Percentiles rank a stretch among this genome's conserved stretches.
phyloP scores from a whole-genome alignment of 2,888 invertebrate genomes.

The Esperia sulphurella region DNA sequence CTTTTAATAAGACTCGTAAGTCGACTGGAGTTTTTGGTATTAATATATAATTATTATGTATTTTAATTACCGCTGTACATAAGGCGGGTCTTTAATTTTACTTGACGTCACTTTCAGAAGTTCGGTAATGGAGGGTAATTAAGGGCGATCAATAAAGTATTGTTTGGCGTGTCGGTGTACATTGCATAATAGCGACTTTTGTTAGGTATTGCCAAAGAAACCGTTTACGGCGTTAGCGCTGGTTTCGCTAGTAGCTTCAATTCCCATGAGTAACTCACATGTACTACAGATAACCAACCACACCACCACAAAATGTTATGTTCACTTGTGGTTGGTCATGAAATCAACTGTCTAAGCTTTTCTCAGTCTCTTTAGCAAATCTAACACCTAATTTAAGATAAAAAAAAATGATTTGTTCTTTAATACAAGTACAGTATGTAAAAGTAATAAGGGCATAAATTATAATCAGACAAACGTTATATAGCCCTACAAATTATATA shows the following conservation, averaged over 20 bases:
- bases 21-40: constrained; percentile 21
- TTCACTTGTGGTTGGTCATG: too few relatives aligned
- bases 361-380: too few relatives aligned
- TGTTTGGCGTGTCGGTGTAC: constrained; percentile 26
- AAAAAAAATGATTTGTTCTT: too few relatives aligned
- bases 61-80: constrained; percentile 14
- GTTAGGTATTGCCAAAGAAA: constrained; percentile 30
- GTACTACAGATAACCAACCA: too few relatives aligned
- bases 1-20: constrained; percentile 24
- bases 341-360: too few relatives aligned
- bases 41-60: constrained; percentile 13
- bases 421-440: too few relatives aligned
- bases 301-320: too few relatives aligned
- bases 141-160: constrained; percentile 25
- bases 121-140: constrained; percentile 14
- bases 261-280: background rate
- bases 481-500: too few relatives aligned
- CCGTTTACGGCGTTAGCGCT: background rate
- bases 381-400: too few relatives aligned
- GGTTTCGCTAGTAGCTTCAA: background rate
- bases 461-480: too few relatives aligned
- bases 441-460: too few relatives aligned
- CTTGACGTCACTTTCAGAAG: constrained; percentile 14
- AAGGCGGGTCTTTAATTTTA: constrained; percentile 23
- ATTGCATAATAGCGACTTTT: constrained; percentile 38